Percentiles rank a stretch among this genome's conserved stretches.
phyloP scores from a whole-genome alignment of 1,140 invertebrate species.

The Dufourea novaeangliae region DNA sequence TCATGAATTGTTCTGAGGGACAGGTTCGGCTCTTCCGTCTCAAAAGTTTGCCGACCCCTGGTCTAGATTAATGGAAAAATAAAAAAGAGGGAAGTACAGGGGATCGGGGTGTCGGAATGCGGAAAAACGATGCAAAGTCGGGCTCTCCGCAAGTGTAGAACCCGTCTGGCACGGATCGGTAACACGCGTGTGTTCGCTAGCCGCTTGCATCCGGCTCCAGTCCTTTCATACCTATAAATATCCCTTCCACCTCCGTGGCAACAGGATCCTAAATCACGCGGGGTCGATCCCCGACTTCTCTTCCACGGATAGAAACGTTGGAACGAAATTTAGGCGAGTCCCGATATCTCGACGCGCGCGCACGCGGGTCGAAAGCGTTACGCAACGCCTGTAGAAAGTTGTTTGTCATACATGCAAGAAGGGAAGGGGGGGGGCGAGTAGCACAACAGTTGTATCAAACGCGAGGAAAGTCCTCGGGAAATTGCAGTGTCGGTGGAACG shows the following conservation, averaged over 20 bases:
- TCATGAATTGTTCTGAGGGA: no score
- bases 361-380: not conserved
- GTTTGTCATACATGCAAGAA: not conserved
- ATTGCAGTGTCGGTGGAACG: not conserved
- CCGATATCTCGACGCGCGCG: not conserved
- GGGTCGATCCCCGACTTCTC: not conserved
- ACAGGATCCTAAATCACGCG: not conserved
- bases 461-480: slow-evolving; percentile 1
- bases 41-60: no score
- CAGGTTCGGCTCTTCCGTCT: no score
- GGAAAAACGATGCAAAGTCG: not conserved
- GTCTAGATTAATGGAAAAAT: not conserved
- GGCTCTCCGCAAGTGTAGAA: not conserved
- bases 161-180: not conserved
- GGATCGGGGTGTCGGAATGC: not conserved
- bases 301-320: not conserved
- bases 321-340: not conserved
- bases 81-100: not conserved
- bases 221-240: not conserved
- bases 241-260: no score
- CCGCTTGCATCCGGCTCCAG: not conserved
- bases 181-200: not conserved
- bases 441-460: not conserved
- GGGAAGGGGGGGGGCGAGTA: no score
- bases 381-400: not conserved